A percentile compares a stretch with the other conserved stretches of the same genome.
These are phyloP conservation scores for Sphaerodactylus townsendi DNA, from an alignment of 2,113 vertebrate species.

Conservation along the genomic window DNA sequence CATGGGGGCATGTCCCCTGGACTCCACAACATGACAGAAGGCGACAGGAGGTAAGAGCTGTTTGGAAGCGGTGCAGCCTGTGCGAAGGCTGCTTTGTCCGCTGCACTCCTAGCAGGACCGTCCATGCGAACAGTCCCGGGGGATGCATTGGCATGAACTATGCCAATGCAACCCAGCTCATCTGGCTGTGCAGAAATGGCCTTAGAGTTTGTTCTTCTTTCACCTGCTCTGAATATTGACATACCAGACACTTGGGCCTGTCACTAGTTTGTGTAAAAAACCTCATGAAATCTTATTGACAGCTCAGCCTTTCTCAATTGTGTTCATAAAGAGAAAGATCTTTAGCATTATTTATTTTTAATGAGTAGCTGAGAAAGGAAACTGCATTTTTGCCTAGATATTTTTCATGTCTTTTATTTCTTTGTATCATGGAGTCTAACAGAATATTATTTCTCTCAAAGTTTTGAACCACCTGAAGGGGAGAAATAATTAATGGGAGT, in stretches of 20 bases:
- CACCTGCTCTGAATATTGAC: background rate
- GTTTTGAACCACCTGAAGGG: constrained; percentile 40
- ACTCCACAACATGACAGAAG: too few species aligned
- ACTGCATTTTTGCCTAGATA: constrained; percentile 28
- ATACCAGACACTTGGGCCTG: background rate
- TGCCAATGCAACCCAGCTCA: too few species aligned
- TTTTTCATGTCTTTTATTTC: constrained; percentile 39
- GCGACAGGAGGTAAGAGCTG: too few species aligned
- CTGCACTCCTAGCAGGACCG: too few species aligned
- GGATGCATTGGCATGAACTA: too few species aligned
- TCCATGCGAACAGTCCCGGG: too few species aligned
- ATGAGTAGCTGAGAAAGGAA: constrained; percentile 36
- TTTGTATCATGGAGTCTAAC: constrained; percentile 40
- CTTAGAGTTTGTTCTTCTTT: background rate
- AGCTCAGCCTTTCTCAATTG: constrained; percentile 20
- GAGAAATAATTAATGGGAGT: constrained; percentile 41
- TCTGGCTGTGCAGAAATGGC: too few species aligned
- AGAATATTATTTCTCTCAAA: background rate
- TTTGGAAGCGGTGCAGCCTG: too few species aligned
- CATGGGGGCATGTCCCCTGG: too few species aligned
- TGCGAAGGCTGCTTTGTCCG: too few species aligned
- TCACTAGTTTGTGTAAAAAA: constrained; percentile 9
- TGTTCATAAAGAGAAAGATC: constrained; percentile 19
- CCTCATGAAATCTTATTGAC: constrained; percentile 37
- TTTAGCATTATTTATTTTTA: constrained; percentile 18